phyloP scores from a whole-genome alignment of 2,888 invertebrate genomes.

The Hirtodrosophila cameraria region DNA sequence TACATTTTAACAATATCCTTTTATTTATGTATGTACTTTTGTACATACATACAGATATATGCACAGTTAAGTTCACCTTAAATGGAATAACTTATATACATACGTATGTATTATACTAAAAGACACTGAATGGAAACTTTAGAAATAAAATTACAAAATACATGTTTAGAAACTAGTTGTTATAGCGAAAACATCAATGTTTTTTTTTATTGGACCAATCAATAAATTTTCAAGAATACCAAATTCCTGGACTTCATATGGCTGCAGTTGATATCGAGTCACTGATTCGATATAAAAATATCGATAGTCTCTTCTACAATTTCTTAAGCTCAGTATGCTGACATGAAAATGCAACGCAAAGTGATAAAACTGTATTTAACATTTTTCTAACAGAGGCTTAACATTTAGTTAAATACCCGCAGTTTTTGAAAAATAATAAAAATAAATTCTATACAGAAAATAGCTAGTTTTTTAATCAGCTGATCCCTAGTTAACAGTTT shows the following conservation, averaged over 20 bases:
- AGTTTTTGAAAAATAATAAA: no score
- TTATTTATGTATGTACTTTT: not conserved
- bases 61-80: conserved; percentile 22
- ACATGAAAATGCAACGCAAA: no score
- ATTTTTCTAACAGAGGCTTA: no score
- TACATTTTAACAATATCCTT: conserved; percentile 2
- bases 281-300: no score
- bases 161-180: conserved; percentile 45
- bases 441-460: no score
- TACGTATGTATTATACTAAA: conserved; percentile 38
- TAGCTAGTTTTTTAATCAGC: no score
- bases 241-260: not conserved
- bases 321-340: no score
- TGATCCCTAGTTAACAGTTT: no score
- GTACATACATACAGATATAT: not conserved
- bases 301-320: no score
- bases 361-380: no score
- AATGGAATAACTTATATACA: conserved; percentile 21
- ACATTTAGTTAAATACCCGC: no score
- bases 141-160: conserved; percentile 52
- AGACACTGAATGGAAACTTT: conserved; percentile 69
- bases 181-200: not conserved
- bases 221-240: conserved; percentile 4
- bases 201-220: conserved; percentile 1
- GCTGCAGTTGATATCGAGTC: not conserved